Base-by-base conservation (phyloP, 2,888 invertebrate genomes). In the Apeira syringaria region DNA sequence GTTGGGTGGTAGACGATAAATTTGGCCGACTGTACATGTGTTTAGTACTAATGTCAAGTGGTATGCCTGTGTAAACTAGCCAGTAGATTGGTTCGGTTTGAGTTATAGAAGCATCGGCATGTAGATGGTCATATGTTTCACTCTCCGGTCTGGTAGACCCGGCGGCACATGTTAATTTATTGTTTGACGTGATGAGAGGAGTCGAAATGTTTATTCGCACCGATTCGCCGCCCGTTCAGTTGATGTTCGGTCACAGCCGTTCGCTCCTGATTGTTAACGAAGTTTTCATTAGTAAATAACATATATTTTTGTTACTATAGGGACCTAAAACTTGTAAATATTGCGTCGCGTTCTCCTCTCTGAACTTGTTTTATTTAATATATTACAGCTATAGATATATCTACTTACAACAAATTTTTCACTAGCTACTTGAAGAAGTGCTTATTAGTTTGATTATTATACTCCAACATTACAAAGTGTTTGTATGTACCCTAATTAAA, bases 401-500 rank as follows among this genome's bases (percentile, higher is more conserved):
- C 75, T 78, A 78, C 73, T 76, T 75, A 78, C 69, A 77, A 74
- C 70, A 69, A 74, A 70, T 71, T 73, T n/a, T 75, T 80, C 80
- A 82, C 83, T 81, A 76, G 86, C 81, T 81, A 80, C 75, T 80
- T 74, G 63, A 73, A 78, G 59, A 74, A 84, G 78, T 86, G 87
- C 87, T 88, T 88, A 80, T 85, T 86, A 87, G 85, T 87, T 87
- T 81, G 78, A 77, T 83, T 81, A 87, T 79, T 86, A 84, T 86
- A 83, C 79, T 87, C 81, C 85, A 79, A 79, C 82, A 84, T 85
- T 86, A 86, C 84, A 85, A 85, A 84, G 80, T 84, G 84, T 88
- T 89, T 89, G 87, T 89, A 88, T 87, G 85, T 88, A 89, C 84
- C 84, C 79, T 86, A 84, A 88, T 86, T 87, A 88, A 89, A 89